Evolutionary conservation across 30 jellyfish, hydroid and myxozoan species (phyloP), one percentile per base, ranked within the genome.

Genomic region (Catostylus mosaicus): DNA sequence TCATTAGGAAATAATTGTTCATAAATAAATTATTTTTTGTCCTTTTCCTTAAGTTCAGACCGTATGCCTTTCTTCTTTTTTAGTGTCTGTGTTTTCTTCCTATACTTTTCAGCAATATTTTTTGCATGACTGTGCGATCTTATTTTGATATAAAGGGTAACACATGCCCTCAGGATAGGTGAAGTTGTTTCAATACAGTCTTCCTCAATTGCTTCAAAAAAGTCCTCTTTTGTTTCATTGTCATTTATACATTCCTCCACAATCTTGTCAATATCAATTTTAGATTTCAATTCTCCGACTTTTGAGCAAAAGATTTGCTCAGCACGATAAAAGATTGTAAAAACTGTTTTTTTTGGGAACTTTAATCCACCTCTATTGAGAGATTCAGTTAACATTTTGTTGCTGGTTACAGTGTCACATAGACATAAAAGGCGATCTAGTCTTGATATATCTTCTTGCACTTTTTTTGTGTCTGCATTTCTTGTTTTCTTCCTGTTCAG

Each of bases 351-450:
- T 73, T 73, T 73, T 19, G 84, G 84, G 50, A 32, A 73, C 51
- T 73, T 73, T 8, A 80, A 50, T 46, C 90, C 90, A 36, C 74
- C 90, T 47, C 83, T 80, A 40, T 63, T 63, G 37, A 80, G 90
- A 69, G 80, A 34, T 33, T 33, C 35, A 31, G 52, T 80, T 22
- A 63, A 67, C 63, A 29, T 80, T 22, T 38, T 74, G 45, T 45
- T 62, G 45, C 22, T 6, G 23, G 43, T 43, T 14, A 18, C 54
- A 40, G 30, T 32, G 65, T 40, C 89, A n/a, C 31, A 78, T 52
- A 40, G 32, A 30, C 64, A 40, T 62, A 37, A 64, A 34, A 78
- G 45, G 80, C 1, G 52, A 52, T 23, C 52, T 62, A 38, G 33
- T 62, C 50, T 78, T 43, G 29, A 68, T 32, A 36, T 14, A 62